Evolutionary conservation across 2,797 vertebrate species (phyloP), one percentile per base, ranked within the genome.

Genomic region (Margarornis squamiger): DNA sequence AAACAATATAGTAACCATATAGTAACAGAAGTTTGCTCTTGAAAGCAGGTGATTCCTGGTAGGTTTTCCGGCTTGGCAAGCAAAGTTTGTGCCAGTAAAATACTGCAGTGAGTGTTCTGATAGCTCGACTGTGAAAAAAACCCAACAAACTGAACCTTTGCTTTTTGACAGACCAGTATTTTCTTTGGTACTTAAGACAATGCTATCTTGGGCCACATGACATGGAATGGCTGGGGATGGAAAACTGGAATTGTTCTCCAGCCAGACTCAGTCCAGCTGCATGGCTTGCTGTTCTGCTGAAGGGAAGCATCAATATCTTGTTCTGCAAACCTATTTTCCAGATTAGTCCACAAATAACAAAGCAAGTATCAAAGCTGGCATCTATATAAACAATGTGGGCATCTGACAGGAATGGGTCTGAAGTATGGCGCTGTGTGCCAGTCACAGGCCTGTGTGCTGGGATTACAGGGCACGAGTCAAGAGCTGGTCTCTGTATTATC

Each of bases 41-140:
- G 84, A 86, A 95, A 93, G n/a, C 87, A 88, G 55, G 46, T 91
- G 54, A 29, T 77, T 96, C 78, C 68, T 86, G 63, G 38, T 85
- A 52, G 16, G 52, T 95, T 95, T 55, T 92, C 73, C 74, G 48
- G 65, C 23, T 92, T 96, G 49, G 54, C 71, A 90, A 85, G 30
- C 16, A 79, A 54, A 43, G 43, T 84, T 88, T 90, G 30, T 91
- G 58, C 39, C 71, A 84, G 52, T 89, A 78, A 93, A 92, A 84
- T 48, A 86, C 23, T 48, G 29, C 71, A 68, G 23, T 14, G 57
- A 72, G 21, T 5, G 1, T 72, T 94, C 54, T 54, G 39, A 58
- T 27, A 57, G 23, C 19, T 62, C 39, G 57, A 15, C 22, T 52
- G 8, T 38, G 41, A 8, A 45, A 45, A 12, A 22, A 46, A 20